Base-by-base conservation (phyloP, 2,888 invertebrate species). In the Lepetodrilus schrolli region DNA sequence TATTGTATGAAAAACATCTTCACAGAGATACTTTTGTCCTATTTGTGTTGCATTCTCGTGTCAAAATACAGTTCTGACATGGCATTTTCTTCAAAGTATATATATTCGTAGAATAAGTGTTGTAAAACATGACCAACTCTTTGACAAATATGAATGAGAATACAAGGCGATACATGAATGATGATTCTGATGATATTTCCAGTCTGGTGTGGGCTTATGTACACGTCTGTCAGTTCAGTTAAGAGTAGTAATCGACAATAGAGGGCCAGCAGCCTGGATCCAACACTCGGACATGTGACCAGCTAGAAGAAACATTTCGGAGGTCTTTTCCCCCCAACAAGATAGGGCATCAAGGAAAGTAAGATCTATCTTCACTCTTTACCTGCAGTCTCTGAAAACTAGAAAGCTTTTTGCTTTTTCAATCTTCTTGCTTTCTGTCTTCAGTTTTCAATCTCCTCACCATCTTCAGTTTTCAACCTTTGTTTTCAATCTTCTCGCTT, bases 121-220 rank as follows among this genome's bases (percentile, higher is more conserved):
- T 43, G 43, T 43, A 17, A 43, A 43, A 43, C 8, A 10, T 8
- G 43, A 43, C 17, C 17, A 17, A 43, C 7, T 58, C 34, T 17
- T 1, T 30, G 30, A 30, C 34, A 58, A 58, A n/a, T n/a, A n/a
- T 10, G 58, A 58, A 30, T 34, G 34, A 58, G 13, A 17, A 51
- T 51, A 30, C n/a, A 30, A 30, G 30, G 34, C 21, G 23, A 51
- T 13, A n/a, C 17, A 58, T 30, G 58, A 58, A 58, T 26, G 26
- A 21, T 20, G 4, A 21, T 58, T 58, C 58, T 58, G 58, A 58
- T 30, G 34, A 58, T 58, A 58, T 58, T 58, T 58, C 58, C 58
- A 58, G 23, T 17, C 26, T 17, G 23, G 58, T 34, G 34, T 30
- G 34, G 30, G 26, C 17, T 30, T 58, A 58, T 58, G 30, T 58